A percentile compares a stretch with the other conserved stretches of the same genome.
Conservation (phyloP, 2,888 invertebrate genomes). For the Cheilosia impressa region DNA sequence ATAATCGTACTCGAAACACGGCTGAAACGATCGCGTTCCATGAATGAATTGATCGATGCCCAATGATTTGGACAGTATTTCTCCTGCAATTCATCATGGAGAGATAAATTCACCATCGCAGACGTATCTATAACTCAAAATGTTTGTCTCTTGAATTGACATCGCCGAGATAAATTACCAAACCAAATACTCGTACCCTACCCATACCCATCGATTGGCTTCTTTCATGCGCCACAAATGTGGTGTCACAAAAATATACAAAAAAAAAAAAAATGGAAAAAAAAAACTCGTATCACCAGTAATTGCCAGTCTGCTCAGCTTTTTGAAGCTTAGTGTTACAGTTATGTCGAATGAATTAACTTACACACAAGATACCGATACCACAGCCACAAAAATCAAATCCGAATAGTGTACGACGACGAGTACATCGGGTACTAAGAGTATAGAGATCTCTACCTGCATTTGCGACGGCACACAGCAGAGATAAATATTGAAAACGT, state of each 20-base stretch:
- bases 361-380: conserved; percentile 12
- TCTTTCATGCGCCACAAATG: neutral
- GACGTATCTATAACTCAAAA: conserved; percentile 8
- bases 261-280: neutral
- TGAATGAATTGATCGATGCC: conserved; percentile 66
- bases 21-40: conserved; percentile 31
- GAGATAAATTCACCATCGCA: conserved; percentile 8
- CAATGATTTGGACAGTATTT: conserved; percentile 25
- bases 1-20: neutral
- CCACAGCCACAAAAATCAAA: conserved; percentile 11
- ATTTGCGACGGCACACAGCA: conserved; percentile 20
- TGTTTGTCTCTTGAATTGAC: conserved; percentile 6
- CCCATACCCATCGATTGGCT: neutral
- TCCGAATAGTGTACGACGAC: conserved; percentile 14
- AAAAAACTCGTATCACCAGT: conserved; percentile 22
- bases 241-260: neutral
- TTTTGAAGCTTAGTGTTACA: conserved; percentile 40
- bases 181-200: neutral
- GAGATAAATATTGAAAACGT: conserved; percentile 46
- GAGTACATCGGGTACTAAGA: neutral
- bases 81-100: conserved; percentile 22
- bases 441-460: conserved; percentile 12
- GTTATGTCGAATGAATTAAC: conserved; percentile 22
- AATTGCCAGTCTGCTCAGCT: conserved; percentile 44
- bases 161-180: conserved; percentile 37